Conservation (phyloP, 1,140 invertebrate species). For the Octopus bimaculoides region DNA sequence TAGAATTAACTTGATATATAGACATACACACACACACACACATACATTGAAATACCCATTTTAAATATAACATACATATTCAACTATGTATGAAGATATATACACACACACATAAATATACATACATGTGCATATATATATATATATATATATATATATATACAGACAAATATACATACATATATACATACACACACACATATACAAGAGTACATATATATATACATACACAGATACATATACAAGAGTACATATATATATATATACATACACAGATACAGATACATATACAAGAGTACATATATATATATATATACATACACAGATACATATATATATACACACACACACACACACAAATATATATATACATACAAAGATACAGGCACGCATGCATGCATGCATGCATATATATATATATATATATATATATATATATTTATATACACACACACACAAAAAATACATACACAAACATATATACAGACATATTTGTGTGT, state of each 20-base stretch:
- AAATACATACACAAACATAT: too few relatives aligned
- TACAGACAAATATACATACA: background rate
- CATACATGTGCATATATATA: background rate
- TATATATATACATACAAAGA: background rate
- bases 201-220: background rate
- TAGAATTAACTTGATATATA: background rate
- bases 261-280: background rate
- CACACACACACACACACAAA: background rate
- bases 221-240: background rate
- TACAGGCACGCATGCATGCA: background rate
- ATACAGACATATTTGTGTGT: too few relatives aligned
- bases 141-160: background rate
- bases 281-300: background rate
- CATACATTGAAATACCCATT: background rate
- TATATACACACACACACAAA: background rate
- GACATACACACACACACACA: background rate
- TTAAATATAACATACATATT: background rate
- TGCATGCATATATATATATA: background rate
- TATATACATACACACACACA: background rate
- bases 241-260: background rate
- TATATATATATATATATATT: conserved; percentile 1
- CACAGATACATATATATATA: background rate
- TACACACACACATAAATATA: background rate
- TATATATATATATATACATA: background rate
- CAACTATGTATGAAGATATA: background rate